Evolutionary conservation across 1,140 invertebrate species (phyloP), one percentile per base, ranked within the genome.

Genomic region (Scaptomyza montana): DNA sequence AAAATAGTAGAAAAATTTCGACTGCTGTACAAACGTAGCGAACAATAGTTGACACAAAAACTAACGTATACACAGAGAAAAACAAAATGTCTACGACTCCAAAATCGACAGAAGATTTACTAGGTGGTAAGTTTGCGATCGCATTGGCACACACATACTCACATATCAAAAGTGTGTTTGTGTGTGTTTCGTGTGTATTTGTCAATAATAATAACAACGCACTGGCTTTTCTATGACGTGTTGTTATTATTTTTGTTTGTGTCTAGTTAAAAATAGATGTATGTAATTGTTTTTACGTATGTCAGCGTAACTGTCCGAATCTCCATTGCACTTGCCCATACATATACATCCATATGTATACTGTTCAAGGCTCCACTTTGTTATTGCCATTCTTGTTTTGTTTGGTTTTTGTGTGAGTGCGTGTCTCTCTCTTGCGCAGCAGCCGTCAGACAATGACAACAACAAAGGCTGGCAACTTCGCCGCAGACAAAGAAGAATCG

Each of bases 11-110:
- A 53, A 73, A 41, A 61, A 66, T 73, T 66, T 72, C 19, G 33
- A 61, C 47, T 60, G 41, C 28, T 66, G 47, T 57, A 55, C 50
- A 50, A 61, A 41, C 51, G 50, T 61, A 73, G 53, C 64, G 64
- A 61, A 74, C 65, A 45, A 68, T 49, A 66, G 46, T 46, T 25
- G 46, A 56, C 49, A 76, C 49, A 50, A 65, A 76, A 45, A 51
- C 45, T 65, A 39, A 65, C 28, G 39, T 50, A 74, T 51, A 70
- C 41, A 75, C 64, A 77, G 41, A 70, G 59, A 73, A 49, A 87
- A 76, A 89, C 80, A 89, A 82, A 82, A 87, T 87, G 84, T 87
- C 84, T 80, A 89, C 84, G 77, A 87, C 84, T 79, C 84, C 84
- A 84, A 87, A 89, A 87, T 89, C 84, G 46, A 78, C 75, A 54